Percentiles rank a stretch among this genome's conserved stretches.
These are phyloP conservation scores for Eudasyphora cyanicolor DNA, from an alignment of 2,888 invertebrate species.

Conservation along the genomic window DNA sequence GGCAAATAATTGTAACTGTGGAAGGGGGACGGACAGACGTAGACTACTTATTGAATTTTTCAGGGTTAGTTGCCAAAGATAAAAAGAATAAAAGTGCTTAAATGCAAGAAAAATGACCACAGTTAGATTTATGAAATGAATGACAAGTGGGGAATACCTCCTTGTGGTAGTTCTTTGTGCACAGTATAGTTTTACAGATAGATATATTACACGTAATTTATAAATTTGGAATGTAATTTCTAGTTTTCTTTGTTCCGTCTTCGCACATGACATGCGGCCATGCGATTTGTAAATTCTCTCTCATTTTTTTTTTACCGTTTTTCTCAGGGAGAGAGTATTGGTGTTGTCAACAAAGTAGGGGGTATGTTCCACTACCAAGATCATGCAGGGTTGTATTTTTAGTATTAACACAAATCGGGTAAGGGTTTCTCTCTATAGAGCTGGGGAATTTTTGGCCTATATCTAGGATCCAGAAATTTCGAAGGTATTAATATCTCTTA, in stretches of 20 bases:
- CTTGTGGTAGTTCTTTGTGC: constrained; percentile 10
- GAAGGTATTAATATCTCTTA: not conserved
- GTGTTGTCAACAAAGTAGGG: constrained; percentile 8
- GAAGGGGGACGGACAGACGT: not conserved
- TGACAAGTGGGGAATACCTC: too few species aligned
- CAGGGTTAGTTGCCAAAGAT: constrained; percentile 5
- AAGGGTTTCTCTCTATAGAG: not conserved
- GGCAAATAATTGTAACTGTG: not conserved
- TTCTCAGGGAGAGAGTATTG: not conserved
- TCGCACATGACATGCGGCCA: too few species aligned
- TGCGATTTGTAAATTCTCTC: constrained; percentile 44
- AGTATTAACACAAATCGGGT: too few species aligned
- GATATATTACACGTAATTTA: constrained; percentile 54
- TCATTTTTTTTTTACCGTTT: not conserved
- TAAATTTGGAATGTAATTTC: constrained; percentile 51
- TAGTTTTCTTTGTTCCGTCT: constrained; percentile 34
- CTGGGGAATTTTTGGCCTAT: not conserved
- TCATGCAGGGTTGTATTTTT: not conserved
- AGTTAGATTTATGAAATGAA: not conserved
- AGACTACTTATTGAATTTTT: constrained; percentile 43
- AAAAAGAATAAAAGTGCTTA: not conserved
- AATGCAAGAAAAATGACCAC: not conserved
- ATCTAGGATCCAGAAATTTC: too few species aligned
- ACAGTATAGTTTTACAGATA: not conserved
- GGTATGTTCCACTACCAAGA: not conserved